A percentile compares a stretch with the other conserved stretches of the same genome.
Evolutionary conservation across 2,797 vertebrate species (phyloP).

Genomic region (Molossus molossus): DNA sequence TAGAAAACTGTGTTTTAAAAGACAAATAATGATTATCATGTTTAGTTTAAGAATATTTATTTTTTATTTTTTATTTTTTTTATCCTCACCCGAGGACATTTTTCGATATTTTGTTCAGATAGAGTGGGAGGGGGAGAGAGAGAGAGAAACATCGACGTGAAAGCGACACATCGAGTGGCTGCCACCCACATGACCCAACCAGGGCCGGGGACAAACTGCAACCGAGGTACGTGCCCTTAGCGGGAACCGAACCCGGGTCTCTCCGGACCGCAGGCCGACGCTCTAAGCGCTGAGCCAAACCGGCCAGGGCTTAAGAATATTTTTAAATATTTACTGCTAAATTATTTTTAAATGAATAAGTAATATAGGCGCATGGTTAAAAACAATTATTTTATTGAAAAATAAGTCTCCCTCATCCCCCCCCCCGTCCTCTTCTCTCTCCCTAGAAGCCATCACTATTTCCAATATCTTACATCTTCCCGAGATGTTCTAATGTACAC

Average conservation of each 20-base stretch:
- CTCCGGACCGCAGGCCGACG: no score
- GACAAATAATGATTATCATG: constrained; percentile 10
- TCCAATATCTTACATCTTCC: constrained; percentile 1
- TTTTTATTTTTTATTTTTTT: no score
- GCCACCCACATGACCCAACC: no score
- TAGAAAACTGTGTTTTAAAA: not conserved
- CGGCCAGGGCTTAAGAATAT: constrained; percentile 61
- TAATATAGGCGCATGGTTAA: not conserved
- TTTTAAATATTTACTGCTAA: not conserved
- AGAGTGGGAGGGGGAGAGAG: no score
- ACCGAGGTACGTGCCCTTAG: no score
- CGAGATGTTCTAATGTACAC: not conserved
- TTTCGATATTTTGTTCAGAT: no score
- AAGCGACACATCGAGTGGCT: no score
- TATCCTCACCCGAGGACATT: no score
- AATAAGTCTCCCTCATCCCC: not conserved
- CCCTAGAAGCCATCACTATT: constrained; percentile 1
- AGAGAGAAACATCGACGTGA: no score
- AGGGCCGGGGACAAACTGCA: no score
- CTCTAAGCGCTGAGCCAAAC: no score
- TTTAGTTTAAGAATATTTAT: constrained; percentile 43
- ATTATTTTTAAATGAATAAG: constrained; percentile 16
- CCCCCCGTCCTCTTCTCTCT: not conserved
- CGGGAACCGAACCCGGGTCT: no score
- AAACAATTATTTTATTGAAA: constrained; percentile 1